Conservation (phyloP, 2,797 vertebrate genomes). For the Momotus momota region DNA sequence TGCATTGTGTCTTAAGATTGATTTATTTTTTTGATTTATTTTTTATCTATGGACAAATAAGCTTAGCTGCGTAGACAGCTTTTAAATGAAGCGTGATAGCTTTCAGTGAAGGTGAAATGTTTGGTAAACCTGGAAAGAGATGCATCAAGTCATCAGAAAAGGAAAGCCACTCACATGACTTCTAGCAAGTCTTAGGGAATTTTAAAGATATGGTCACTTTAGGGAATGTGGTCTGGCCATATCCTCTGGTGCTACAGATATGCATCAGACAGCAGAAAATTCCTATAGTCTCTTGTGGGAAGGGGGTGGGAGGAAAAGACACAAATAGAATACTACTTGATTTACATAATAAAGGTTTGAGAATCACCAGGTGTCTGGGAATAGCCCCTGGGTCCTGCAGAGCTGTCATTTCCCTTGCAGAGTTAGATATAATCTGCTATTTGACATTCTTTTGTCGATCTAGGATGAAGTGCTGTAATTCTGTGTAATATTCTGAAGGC, state of each 20-base stretch:
- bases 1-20: neutral
- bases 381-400: neutral
- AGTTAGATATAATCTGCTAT: neutral
- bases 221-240: neutral
- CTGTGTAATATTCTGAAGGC: neutral
- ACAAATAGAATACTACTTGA: neutral
- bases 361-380: neutral
- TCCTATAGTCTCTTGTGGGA: neutral
- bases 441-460: neutral
- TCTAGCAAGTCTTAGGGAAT: neutral
- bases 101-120: neutral
- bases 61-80: neutral
- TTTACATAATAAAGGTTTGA: neutral
- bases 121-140: neutral
- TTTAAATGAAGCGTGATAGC: neutral
- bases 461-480: neutral
- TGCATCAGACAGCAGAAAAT: neutral
- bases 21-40: neutral
- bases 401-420: neutral
- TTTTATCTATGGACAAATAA: neutral
- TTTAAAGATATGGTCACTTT: neutral
- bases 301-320: neutral
- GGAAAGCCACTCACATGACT: neutral
- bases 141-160: neutral
- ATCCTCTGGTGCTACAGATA: neutral